A percentile compares a stretch with the other conserved stretches of the same genome.
Conservation (phyloP, 1,140 invertebrate species). For the Leptoteleia sp. region DNA sequence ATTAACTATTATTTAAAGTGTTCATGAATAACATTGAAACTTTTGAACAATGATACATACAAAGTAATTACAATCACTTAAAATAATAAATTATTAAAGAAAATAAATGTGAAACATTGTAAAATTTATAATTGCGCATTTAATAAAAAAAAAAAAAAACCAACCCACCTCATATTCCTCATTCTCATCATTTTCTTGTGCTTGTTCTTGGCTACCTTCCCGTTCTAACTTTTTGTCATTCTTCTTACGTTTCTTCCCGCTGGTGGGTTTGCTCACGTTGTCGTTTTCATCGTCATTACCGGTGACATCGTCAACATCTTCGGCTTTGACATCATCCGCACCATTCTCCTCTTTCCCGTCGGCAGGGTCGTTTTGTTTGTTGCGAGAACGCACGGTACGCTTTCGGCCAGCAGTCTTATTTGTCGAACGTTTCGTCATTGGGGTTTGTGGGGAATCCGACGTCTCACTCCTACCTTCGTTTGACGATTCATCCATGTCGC, state of each 20-base stretch:
- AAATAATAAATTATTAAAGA: too few relatives aligned
- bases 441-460: slow-evolving; percentile 25
- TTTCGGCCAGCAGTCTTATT: slow-evolving; percentile 54
- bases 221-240: slow-evolving; percentile 57
- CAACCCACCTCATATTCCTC: slow-evolving; percentile 75
- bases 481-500: slow-evolving; percentile 55
- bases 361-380: slow-evolving; percentile 51
- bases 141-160: slow-evolving; percentile 7
- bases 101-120: not conserved
- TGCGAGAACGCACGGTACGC: slow-evolving; percentile 55
- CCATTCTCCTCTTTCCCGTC: slow-evolving; percentile 46
- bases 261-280: slow-evolving; percentile 48
- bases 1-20: too few relatives aligned
- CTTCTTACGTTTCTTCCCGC: slow-evolving; percentile 71
- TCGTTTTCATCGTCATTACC: slow-evolving; percentile 70
- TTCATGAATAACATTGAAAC: too few relatives aligned
- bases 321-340: slow-evolving; percentile 36
- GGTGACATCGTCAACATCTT: slow-evolving; percentile 21
- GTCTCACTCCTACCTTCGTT: slow-evolving; percentile 35
- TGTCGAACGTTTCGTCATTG: slow-evolving; percentile 10
- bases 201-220: slow-evolving; percentile 43
- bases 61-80: too few relatives aligned
- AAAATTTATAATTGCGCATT: not conserved
- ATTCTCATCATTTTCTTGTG: slow-evolving; percentile 64
- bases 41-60: not conserved